Conservation (phyloP, 2,888 invertebrate species). For the Unio delphinus region DNA sequence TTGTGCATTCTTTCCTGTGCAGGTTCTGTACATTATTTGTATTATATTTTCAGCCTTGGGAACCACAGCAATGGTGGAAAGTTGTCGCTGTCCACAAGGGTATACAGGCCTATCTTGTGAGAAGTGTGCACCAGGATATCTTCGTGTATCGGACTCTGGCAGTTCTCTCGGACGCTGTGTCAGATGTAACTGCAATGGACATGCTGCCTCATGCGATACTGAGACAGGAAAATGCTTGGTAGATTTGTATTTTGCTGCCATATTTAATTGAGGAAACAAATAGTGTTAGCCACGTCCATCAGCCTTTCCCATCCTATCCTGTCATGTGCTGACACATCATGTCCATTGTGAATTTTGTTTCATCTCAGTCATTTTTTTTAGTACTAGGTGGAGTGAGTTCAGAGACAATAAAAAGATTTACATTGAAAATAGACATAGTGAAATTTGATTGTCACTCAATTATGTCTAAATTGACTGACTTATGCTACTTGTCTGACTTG, state of each 20-base stretch:
- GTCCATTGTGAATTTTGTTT: too few species aligned
- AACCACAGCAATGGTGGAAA: conserved; percentile 61
- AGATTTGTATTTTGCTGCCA: conserved; percentile 15
- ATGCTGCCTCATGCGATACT: conserved; percentile 70
- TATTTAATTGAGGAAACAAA: not conserved
- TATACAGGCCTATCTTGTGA: conserved; percentile 64
- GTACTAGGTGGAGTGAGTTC: too few species aligned
- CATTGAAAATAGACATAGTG: too few species aligned
- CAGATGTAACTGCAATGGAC: conserved; percentile 83
- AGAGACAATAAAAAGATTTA: too few species aligned
- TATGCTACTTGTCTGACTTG: too few species aligned
- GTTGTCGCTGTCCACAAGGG: conserved; percentile 62
- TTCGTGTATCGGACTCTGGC: conserved; percentile 50
- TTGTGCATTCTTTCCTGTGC: not conserved
- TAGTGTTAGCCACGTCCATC: not conserved
- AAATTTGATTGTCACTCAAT: too few species aligned
- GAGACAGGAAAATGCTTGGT: conserved; percentile 69
- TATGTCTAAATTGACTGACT: too few species aligned
- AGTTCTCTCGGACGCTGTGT: conserved; percentile 56
- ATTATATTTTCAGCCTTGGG: conserved; percentile 21
- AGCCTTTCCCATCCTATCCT: too few species aligned
- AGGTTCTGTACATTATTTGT: conserved; percentile 5
- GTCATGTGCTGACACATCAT: too few species aligned
- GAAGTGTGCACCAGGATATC: conserved; percentile 61
- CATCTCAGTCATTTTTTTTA: too few species aligned